These are phyloP conservation scores for Zophobas atratus DNA, from an alignment of 1,140 invertebrate species.

Conservation along the genomic window DNA sequence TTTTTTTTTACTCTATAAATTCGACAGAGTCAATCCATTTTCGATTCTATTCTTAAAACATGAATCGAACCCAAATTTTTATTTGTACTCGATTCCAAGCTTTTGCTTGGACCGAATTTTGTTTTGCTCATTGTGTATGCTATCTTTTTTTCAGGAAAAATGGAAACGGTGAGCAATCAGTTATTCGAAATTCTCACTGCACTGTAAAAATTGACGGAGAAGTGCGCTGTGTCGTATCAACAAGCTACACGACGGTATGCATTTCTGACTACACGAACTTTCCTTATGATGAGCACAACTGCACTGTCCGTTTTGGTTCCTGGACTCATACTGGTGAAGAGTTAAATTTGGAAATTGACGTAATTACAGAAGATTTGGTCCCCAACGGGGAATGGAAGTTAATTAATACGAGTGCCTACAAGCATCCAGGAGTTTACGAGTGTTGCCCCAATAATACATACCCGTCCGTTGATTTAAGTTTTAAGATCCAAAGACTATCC, in stretches of 20 bases:
- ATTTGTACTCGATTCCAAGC: no score
- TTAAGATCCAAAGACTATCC: slow-evolving; percentile 68
- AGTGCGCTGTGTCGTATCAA: slow-evolving; percentile 70
- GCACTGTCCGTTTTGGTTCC: slow-evolving; percentile 70
- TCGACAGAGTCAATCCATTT: background rate
- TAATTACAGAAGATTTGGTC: slow-evolving; percentile 60
- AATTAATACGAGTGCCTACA: slow-evolving; percentile 58
- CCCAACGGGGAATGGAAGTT: slow-evolving; percentile 67
- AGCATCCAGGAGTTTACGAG: slow-evolving; percentile 63
- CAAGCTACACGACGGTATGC: slow-evolving; percentile 69
- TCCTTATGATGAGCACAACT: slow-evolving; percentile 73
- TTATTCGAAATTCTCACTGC: slow-evolving; percentile 64
- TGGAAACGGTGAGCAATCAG: slow-evolving; percentile 51
- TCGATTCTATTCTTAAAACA: no score
- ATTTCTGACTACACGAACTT: slow-evolving; percentile 69
- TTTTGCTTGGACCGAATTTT: no score
- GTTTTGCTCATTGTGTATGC: no score
- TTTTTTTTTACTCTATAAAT: background rate
- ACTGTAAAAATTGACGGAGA: slow-evolving; percentile 65
- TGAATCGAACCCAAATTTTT: no score
- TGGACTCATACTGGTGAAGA: slow-evolving; percentile 76
- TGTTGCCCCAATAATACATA: slow-evolving; percentile 69
- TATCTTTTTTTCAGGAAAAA: slow-evolving; percentile 60
- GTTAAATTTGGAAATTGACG: slow-evolving; percentile 66
- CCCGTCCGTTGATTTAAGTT: slow-evolving; percentile 67